Base-by-base conservation (phyloP, 2,797 vertebrate genomes). In the Kryptopterus vitreolus region DNA sequence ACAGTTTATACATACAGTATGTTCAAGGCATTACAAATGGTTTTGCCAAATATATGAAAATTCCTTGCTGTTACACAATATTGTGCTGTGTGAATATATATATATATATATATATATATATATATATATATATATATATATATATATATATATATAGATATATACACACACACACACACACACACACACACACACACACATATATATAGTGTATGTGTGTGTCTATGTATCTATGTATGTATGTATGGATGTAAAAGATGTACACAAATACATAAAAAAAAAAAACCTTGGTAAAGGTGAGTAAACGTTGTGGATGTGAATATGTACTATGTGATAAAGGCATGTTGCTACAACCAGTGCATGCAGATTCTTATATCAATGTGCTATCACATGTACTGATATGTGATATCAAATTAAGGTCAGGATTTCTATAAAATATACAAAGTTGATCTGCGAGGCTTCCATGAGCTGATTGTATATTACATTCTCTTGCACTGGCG, bases 321-420 rank as follows among this genome's bases (percentile, higher is more conserved):
- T 57, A 74, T 66, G 53, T n/a, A 55, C 79, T 61, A 59, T 69
- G 78, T 59, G 59, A 85, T 86, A 89, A 94, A 92, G 90, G 92
- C 91, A 89, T 91, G 84, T 89, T 82, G 86, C 68, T 90, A 81
- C 77, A 81, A 71, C 85, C 63, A 79, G 57, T 78, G 59, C 48
- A 78, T 66, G 48, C 53, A 53, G 74, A 38, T 62, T 48, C 65
- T 15, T 7, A 62, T 71, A n/a, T n/a, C n/a, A n/a, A n/a, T n/a
- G n/a, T n/a, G n/a, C n/a, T n/a, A n/a, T n/a, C n/a, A n/a, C n/a
- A n/a, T n/a, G n/a, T 38, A 58, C 35, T 38, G 55, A 72, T 81
- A 66, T 52, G 29, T 35, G 35, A 78, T 69, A 43, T 62, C 24
- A 78, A 52, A 81, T 68, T 75, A 59, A 78, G 33, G 1, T 55